Conservation (phyloP, 2,113 vertebrate genomes). For the Varanus komodoensis region DNA sequence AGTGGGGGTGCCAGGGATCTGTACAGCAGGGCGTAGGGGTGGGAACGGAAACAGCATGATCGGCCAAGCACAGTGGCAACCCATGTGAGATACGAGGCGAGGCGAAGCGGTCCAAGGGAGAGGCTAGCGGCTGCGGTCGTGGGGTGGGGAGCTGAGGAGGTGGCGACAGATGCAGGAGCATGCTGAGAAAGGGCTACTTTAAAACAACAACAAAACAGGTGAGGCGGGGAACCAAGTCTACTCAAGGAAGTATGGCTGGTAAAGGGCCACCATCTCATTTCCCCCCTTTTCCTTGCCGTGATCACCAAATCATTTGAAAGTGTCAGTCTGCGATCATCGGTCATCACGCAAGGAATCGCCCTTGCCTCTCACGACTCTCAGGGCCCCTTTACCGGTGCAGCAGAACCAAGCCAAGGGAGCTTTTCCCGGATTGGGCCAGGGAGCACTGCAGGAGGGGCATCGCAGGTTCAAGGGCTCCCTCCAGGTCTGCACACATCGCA, state of each 20-base stretch:
- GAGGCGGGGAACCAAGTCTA: slow-evolving; percentile 26
- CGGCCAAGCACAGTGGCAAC: neutral
- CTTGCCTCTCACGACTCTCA: neutral
- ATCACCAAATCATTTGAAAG: neutral
- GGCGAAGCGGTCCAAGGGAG: neutral
- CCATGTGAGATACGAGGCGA: neutral
- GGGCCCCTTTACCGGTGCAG: neutral
- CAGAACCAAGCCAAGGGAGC: neutral
- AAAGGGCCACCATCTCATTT: neutral
- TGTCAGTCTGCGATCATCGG: neutral
- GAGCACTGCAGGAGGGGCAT: neutral
- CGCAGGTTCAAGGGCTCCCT: neutral
- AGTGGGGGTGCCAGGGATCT: slow-evolving; percentile 36
- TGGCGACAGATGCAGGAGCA: neutral
- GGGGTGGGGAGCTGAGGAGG: neutral
- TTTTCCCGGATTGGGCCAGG: neutral
- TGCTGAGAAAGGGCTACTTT: neutral
- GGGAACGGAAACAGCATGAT: neutral
- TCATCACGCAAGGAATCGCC: neutral
- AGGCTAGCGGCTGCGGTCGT: neutral
- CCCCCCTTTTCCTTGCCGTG: neutral
- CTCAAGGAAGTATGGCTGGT: slow-evolving; percentile 1
- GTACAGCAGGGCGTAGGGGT: neutral
- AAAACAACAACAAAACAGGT: neutral
- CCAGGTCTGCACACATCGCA: too few species aligned